Percentiles rank a stretch among this genome's conserved stretches.
Conservation (phyloP, 2,888 invertebrate species). For the Opisthograptis luteolata region DNA sequence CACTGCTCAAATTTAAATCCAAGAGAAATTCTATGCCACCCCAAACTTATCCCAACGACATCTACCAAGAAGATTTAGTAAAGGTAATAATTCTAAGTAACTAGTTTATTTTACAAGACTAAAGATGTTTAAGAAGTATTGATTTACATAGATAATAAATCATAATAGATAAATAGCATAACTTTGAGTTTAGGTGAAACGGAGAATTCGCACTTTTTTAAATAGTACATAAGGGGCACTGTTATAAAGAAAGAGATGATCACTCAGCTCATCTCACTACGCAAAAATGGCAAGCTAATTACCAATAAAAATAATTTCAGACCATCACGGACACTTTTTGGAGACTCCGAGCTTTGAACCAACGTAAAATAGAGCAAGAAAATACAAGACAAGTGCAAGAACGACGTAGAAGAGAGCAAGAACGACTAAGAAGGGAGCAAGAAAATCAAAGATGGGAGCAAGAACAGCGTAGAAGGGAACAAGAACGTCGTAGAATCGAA, state of each 20-base stretch:
- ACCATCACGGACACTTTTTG: constrained; percentile 13
- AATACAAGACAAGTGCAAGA: constrained; percentile 5
- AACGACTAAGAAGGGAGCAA: not conserved
- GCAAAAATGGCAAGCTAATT: too few species aligned
- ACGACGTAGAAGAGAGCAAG: constrained; percentile 4
- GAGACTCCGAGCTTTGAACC: constrained; percentile 7
- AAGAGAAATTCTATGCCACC: constrained; percentile 14
- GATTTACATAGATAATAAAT: too few species aligned
- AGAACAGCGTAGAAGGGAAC: constrained; percentile 7
- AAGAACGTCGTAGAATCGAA: too few species aligned
- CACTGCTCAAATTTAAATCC: constrained; percentile 2
- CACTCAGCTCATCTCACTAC: too few species aligned
- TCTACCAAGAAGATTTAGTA: constrained; percentile 12
- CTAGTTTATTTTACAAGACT: not conserved
- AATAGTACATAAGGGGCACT: too few species aligned
- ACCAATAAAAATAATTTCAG: too few species aligned
- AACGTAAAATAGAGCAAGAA: constrained; percentile 13
- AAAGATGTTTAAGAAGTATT: not conserved
- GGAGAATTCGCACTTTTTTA: too few species aligned
- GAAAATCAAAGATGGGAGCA: constrained; percentile 1
- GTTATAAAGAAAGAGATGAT: too few species aligned
- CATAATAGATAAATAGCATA: too few species aligned
- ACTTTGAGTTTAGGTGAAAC: too few species aligned
- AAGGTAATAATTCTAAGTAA: constrained; percentile 10
- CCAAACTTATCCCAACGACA: constrained; percentile 3